phyloP scores from a whole-genome alignment of 1,140 invertebrate species.

The Aporrectodea caliginosa region DNA sequence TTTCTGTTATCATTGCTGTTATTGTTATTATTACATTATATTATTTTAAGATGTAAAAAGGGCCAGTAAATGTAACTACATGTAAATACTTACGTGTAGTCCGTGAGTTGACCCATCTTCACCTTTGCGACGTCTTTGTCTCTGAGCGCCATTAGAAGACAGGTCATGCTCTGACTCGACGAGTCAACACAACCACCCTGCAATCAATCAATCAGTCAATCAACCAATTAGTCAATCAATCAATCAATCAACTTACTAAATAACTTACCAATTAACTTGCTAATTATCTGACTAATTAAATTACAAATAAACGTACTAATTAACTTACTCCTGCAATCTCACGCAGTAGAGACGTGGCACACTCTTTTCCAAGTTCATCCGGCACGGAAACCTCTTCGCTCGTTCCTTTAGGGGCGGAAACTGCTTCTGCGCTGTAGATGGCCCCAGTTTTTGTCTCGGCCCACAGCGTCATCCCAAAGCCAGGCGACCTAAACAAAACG shows the following conservation, averaged over 20 bases:
- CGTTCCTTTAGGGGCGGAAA: conserved; percentile 57
- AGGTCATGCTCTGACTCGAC: conserved; percentile 76
- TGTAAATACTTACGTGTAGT: conserved; percentile 63
- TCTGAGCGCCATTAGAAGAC: conserved; percentile 86
- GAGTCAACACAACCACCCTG: conserved; percentile 88
- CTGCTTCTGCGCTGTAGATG: conserved; percentile 62
- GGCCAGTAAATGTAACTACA: neutral
- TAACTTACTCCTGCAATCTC: conserved; percentile 72
- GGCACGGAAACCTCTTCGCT: conserved; percentile 62
- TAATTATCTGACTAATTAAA: neutral
- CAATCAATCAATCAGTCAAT: conserved; percentile 28
- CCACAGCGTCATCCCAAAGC: conserved; percentile 83
- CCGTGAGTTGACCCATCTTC: conserved; percentile 67
- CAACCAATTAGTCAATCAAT: neutral
- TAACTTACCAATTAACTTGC: neutral
- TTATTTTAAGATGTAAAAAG: neutral
- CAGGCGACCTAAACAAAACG: conserved; percentile 58
- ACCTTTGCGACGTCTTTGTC: conserved; percentile 94
- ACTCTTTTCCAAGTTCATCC: conserved; percentile 83
- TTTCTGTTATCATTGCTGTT: too few relatives aligned
- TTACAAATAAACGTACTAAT: neutral
- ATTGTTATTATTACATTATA: neutral
- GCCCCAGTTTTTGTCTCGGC: conserved; percentile 88
- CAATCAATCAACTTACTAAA: neutral
- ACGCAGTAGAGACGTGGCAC: conserved; percentile 74